Conservation (phyloP, 1,140 invertebrate genomes). For the Heliconius hermathena region DNA sequence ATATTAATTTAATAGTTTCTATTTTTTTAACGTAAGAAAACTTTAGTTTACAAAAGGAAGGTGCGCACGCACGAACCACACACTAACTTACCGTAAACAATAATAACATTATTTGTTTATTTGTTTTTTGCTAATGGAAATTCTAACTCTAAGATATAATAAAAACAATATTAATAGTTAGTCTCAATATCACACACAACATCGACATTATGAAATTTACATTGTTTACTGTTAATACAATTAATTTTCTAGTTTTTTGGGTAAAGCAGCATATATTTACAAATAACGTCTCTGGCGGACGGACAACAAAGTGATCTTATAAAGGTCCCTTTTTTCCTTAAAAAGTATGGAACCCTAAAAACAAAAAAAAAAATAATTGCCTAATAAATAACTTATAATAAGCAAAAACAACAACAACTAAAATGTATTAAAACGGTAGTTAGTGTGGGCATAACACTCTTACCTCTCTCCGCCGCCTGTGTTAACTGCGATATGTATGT, state of each 20-base stretch:
- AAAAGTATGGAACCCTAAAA: background rate
- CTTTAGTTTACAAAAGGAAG: background rate
- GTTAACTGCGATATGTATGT: slow-evolving; percentile 32
- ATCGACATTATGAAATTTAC: slow-evolving; percentile 19
- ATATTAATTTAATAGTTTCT: background rate
- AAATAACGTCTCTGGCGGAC: background rate
- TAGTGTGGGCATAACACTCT: slow-evolving; percentile 72
- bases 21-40: background rate
- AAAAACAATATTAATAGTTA: slow-evolving; percentile 15
- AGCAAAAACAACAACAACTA: slow-evolving; percentile 19
- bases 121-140: background rate
- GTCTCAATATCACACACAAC: slow-evolving; percentile 29
- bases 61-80: slow-evolving; percentile 44
- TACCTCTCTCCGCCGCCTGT: slow-evolving; percentile 57
- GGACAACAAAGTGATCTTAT: too few relatives aligned
- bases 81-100: slow-evolving; percentile 61
- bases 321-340: too few relatives aligned
- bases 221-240: background rate
- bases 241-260: too few relatives aligned
- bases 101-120: background rate
- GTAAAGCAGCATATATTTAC: background rate
- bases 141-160: background rate
- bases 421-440: slow-evolving; percentile 52
- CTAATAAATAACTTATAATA: background rate
- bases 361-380: background rate